Evolutionary conservation across 1,140 invertebrate species (phyloP), one percentile per base, ranked within the genome.

Genomic region (Caenorhabditis inopinata): DNA sequence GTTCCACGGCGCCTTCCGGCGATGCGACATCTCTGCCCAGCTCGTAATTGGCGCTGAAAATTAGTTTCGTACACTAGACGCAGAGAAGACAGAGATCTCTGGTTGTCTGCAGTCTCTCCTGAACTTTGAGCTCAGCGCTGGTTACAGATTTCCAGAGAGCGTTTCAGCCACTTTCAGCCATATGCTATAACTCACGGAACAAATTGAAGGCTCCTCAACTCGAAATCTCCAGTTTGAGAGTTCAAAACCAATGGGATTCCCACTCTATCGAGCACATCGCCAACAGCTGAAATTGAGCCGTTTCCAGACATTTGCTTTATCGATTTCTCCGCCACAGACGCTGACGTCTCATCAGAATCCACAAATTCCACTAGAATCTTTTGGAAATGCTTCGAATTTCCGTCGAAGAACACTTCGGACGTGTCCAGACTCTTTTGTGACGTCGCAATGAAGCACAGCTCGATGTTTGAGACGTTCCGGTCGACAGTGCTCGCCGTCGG

Each of bases 401-500:
- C 58, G 38, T 68, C 58, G 58, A 68, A 68, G n/a, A 68, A 68
- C 58, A 68, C 58, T 68, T 68, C 58, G 1, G 58, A 38, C 7
- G 58, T 68, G 18, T 68, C 58, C 32, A 68, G n/a, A 68, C 38
- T n/a, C n/a, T 68, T 68, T 18, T 68, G 32, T 35, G 58, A 42
- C 0, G 58, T 42, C 32, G 32, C 58, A 42, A 68, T 38, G 12
- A 68, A 68, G 25, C 58, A 68, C 1, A 68, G 4, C n/a, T 68
- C 58, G 2, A 42, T 11, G 18, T 29, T 29, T 21, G 38, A 42
- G 38, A n/a, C n/a, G n/a, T 18, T 25, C 0, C 0, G 1, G 23
- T 18, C n/a, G 3, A 68, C 29, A 58, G 51, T 32, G n/a, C 4
- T 32, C 51, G n/a, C n/a, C 14, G 35, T 68, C 7, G 58, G 58